Evolutionary conservation across 2,888 invertebrate species (phyloP).

Genomic region (Diaprepes abbreviatus): DNA sequence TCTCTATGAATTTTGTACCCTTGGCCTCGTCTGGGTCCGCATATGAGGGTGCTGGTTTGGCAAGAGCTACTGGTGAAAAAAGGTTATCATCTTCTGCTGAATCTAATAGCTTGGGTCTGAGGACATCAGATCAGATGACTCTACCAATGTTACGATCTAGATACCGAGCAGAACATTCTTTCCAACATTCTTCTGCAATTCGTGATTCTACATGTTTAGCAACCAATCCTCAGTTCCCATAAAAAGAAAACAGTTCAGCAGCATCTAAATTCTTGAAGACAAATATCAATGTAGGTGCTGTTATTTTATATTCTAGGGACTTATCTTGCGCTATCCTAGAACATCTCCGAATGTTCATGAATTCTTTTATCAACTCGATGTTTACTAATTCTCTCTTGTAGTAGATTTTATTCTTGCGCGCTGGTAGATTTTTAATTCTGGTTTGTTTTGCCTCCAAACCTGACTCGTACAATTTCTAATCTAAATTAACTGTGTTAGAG

Average conservation of each 20-base stretch:
- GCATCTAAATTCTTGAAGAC: too few species aligned
- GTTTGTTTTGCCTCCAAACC: too few species aligned
- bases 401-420: too few species aligned
- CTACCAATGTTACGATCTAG: constrained; percentile 92
- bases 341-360: too few species aligned
- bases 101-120: constrained; percentile 80
- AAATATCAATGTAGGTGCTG: too few species aligned
- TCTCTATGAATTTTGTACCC: constrained; percentile 96
- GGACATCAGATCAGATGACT: constrained; percentile 82
- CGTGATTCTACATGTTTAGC: constrained; percentile 90
- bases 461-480: too few species aligned
- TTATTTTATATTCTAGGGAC: too few species aligned
- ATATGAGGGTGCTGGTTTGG: constrained; percentile 84
- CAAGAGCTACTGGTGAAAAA: constrained; percentile 79
- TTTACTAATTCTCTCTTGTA: too few species aligned
- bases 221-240: constrained; percentile 97
- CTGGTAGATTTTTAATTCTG: too few species aligned
- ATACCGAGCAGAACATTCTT: constrained; percentile 90
- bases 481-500: too few species aligned
- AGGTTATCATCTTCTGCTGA: constrained; percentile 83
- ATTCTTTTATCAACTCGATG: too few species aligned
- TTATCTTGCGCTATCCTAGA: too few species aligned
- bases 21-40: constrained; percentile 86
- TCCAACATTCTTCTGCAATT: constrained; percentile 92
- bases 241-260: constrained; percentile 94